Conservation (phyloP, 1,140 invertebrate species). For the Diorhabda elongata region DNA sequence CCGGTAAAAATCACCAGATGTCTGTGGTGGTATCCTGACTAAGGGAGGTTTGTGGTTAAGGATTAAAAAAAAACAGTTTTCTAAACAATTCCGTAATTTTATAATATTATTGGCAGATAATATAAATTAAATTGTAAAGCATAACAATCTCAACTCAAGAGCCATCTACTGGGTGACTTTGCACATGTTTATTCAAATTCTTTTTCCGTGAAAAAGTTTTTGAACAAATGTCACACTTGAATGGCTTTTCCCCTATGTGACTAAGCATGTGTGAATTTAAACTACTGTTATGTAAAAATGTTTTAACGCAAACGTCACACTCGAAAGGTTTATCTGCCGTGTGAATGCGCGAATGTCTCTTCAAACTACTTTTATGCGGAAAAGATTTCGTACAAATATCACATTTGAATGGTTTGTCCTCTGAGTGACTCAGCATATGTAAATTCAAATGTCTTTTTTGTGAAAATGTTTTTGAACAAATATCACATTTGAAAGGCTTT, state of each 20-base stretch:
- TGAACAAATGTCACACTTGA: not conserved
- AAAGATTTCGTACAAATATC: not conserved
- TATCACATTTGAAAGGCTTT: conserved; percentile 50
- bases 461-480: conserved; percentile 49
- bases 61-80: too few species aligned
- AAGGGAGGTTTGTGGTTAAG: too few species aligned
- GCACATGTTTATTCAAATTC: too few species aligned
- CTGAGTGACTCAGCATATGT: not conserved
- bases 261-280: not conserved
- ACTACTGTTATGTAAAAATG: not conserved
- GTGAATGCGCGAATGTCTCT: not conserved
- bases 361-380: not conserved
- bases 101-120: too few species aligned
- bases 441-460: not conserved
- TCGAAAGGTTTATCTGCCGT: not conserved
- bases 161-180: too few species aligned
- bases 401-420: not conserved
- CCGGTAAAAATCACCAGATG: too few species aligned
- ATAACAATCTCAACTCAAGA: too few species aligned
- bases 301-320: not conserved
- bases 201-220: not conserved
- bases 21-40: too few species aligned
- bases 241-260: not conserved
- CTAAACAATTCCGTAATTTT: too few species aligned
- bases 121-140: too few species aligned